Evolutionary conservation across 2,888 invertebrate species (phyloP), one percentile per base, ranked within the genome.

Genomic region (Orchestes rusci): DNA sequence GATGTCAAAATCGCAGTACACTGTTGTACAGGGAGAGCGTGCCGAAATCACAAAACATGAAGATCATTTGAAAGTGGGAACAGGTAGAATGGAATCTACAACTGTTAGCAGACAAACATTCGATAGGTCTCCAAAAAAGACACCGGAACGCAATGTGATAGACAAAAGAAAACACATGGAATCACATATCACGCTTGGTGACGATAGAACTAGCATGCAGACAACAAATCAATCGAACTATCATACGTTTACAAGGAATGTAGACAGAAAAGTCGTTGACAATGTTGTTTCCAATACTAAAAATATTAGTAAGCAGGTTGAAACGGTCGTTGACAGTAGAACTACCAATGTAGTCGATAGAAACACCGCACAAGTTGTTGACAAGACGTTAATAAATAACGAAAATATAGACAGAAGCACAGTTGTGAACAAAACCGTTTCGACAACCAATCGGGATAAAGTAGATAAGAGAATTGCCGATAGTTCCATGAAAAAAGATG

Each of bases 161-260:
- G 76, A 76, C 46, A 76, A 73, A 41, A 68, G 76, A 53, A 74
- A 72, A 12, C 76, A 82, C 57, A 76, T 79, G 65, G 80, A 82
- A 65, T 83, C 84, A 0, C 79, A 79, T 45, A 75, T 83, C 41
- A 71, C 69, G 5, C 60, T 82, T 15, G 80, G 81, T 2, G 73
- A 71, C 54, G 79, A 80, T 50, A 70, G 61, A 1, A 60, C 70
- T 1, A 63, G 66, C 8, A 71, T 74, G 64, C 72, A 70, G 54
- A 76, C 76, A 3, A 76, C 78, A 1, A 75, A 76, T 60, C 76
- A 79, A 61, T 68, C 72, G 45, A 78, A 76, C 56, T 79, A 74
- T 45, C 61, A 65, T 42, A 66, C 66, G 4, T 66, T 60, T 49
- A 62, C 59, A 0, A 59, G 56, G 45, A 59, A 53, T 48, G 56